Evolutionary conservation across 2,113 vertebrate species (phyloP).

Genomic region (Podarcis raffonei): DNA sequence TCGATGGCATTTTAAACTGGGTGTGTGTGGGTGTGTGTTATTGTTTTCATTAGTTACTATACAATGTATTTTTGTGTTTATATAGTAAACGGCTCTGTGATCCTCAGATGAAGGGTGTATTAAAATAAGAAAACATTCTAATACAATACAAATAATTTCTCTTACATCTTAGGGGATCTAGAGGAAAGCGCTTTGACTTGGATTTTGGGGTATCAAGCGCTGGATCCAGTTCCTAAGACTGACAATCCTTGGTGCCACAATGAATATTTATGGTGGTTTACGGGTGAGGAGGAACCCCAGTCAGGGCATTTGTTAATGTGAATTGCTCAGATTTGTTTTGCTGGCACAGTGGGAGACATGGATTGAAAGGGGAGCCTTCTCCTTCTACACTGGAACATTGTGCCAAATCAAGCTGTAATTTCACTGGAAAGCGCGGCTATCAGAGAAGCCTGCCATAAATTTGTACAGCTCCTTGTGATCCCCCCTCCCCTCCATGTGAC

Average conservation of each 20-base stretch:
- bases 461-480: constrained; percentile 18
- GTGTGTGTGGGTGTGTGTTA: too few relatives aligned
- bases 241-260: not conserved
- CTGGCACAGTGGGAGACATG: not conserved
- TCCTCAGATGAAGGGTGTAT: too few relatives aligned
- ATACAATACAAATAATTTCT: not conserved
- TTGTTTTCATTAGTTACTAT: too few relatives aligned
- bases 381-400: not conserved
- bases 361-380: not conserved
- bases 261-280: not conserved
- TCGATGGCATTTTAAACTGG: too few relatives aligned
- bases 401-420: not conserved
- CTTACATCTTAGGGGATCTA: not conserved
- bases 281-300: not conserved
- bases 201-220: not conserved
- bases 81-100: too few relatives aligned
- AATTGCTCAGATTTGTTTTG: not conserved
- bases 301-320: not conserved
- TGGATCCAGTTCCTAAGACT: not conserved
- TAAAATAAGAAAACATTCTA: too few relatives aligned
- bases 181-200: not conserved
- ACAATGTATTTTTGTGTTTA: too few relatives aligned
- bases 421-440: not conserved
- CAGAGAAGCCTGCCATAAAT: constrained; percentile 37
- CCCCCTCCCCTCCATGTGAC: constrained; percentile 34